phyloP scores from a whole-genome alignment of 2,888 invertebrate genomes.

The Melanchra persicariae region DNA sequence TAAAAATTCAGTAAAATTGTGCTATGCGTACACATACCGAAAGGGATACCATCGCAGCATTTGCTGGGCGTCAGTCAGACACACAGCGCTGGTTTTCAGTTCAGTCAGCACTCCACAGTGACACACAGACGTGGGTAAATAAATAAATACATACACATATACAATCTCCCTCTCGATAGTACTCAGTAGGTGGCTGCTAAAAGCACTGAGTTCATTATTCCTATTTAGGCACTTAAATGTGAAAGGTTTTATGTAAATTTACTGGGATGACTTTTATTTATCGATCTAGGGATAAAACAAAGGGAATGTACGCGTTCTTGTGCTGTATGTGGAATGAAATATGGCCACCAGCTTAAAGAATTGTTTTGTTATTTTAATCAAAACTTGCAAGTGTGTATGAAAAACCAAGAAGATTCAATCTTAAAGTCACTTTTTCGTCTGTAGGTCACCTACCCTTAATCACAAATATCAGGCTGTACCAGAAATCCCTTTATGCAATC shows the following conservation, averaged over 20 bases:
- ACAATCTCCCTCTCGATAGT: neutral
- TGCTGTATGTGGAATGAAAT: neutral
- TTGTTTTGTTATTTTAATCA: too few species aligned
- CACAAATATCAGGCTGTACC: too few species aligned
- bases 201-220: slow-evolving; percentile 40
- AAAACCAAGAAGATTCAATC: too few species aligned
- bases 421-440: too few species aligned
- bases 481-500: neutral
- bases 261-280: slow-evolving; percentile 34
- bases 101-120: too few species aligned
- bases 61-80: too few species aligned
- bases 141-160: neutral
- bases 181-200: neutral
- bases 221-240: slow-evolving; percentile 22
- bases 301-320: neutral
- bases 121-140: too few species aligned
- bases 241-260: slow-evolving; percentile 46
- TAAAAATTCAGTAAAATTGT: too few species aligned
- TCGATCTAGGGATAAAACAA: slow-evolving; percentile 19
- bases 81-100: too few species aligned
- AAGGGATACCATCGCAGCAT: too few species aligned
- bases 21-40: too few species aligned
- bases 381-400: too few species aligned
- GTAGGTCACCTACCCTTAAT: neutral
- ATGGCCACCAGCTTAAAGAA: neutral